Evolutionary conservation across 2,888 invertebrate species (phyloP).

Genomic region (Agrochola lychnidis): DNA sequence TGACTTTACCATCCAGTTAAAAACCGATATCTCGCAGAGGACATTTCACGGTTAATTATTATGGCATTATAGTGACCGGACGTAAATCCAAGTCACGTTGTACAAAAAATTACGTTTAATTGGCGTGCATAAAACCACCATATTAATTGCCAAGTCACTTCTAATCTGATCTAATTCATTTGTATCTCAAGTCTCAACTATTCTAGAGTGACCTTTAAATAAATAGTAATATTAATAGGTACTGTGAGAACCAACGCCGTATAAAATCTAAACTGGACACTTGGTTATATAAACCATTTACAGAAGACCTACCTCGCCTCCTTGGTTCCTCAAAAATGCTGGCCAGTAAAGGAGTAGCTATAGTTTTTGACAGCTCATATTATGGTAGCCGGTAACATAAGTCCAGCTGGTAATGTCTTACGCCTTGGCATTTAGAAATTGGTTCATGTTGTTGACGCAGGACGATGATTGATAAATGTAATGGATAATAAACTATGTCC

Average conservation of each 20-base stretch:
- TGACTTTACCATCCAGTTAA: neutral
- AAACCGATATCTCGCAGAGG: neutral
- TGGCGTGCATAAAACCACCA: constrained; percentile 16
- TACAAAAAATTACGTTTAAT: constrained; percentile 11
- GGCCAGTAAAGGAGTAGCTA: constrained; percentile 2
- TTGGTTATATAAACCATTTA: constrained; percentile 43
- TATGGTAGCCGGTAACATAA: constrained; percentile 72
- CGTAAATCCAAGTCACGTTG: neutral
- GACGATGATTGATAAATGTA: constrained; percentile 77
- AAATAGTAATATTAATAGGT: constrained; percentile 67
- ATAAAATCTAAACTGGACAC: constrained; percentile 60
- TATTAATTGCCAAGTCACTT: constrained; percentile 58
- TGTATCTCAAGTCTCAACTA: constrained; percentile 63
- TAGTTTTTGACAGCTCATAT: constrained; percentile 65
- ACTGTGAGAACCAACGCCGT: constrained; percentile 72
- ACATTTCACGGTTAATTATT: constrained; percentile 23
- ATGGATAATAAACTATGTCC: constrained; percentile 68
- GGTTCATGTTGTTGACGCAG: constrained; percentile 69
- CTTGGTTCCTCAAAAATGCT: neutral
- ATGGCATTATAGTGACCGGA: constrained; percentile 6
- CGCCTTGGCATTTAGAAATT: constrained; percentile 85
- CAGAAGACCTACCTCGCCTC: constrained; percentile 33
- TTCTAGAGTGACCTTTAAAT: constrained; percentile 72
- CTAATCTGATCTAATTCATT: constrained; percentile 64
- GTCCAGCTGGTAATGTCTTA: constrained; percentile 75